phyloP scores from a whole-genome alignment of 1,140 invertebrate genomes.

The Musca domestica region DNA sequence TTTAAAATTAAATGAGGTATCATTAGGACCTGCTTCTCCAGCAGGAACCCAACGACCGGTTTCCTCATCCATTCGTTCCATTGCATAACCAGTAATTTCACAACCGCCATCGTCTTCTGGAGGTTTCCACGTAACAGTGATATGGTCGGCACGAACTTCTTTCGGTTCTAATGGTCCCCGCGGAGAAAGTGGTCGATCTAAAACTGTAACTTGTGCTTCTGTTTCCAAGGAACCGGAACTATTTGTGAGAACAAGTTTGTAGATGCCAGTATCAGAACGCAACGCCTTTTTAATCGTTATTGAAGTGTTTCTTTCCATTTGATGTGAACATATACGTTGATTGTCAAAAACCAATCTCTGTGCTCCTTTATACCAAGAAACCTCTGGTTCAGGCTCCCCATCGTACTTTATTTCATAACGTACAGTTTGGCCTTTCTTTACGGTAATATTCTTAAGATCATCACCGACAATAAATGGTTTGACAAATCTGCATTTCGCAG shows the following conservation, averaged over 20 bases:
- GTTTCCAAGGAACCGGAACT: constrained; percentile 81
- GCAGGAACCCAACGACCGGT: constrained; percentile 89
- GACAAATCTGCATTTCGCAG: constrained; percentile 93
- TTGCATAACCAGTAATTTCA: constrained; percentile 90
- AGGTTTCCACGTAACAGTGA: constrained; percentile 93
- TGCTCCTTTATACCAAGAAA: constrained; percentile 73
- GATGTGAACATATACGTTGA: constrained; percentile 78
- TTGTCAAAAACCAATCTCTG: constrained; percentile 71
- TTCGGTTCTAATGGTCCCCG: constrained; percentile 81
- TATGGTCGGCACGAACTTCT: constrained; percentile 85
- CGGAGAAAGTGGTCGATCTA: constrained; percentile 84
- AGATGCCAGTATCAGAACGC: constrained; percentile 86
- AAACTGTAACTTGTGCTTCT: constrained; percentile 80
- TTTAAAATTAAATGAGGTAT: constrained; percentile 81
- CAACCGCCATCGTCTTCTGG: constrained; percentile 92
- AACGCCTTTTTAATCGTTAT: constrained; percentile 84
- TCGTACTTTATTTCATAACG: constrained; percentile 88
- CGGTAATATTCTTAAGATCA: constrained; percentile 77
- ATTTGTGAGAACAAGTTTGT: constrained; percentile 81
- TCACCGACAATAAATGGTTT: constrained; percentile 91
- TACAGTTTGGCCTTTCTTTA: constrained; percentile 92
- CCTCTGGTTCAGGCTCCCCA: constrained; percentile 91
- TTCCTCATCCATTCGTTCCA: constrained; percentile 96
- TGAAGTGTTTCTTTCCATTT: constrained; percentile 87
- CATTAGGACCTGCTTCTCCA: constrained; percentile 82